A percentile compares a stretch with the other conserved stretches of the same genome.
These are phyloP conservation scores for Petroica traversi DNA, from an alignment of 2,113 vertebrate species.

Conservation along the genomic window DNA sequence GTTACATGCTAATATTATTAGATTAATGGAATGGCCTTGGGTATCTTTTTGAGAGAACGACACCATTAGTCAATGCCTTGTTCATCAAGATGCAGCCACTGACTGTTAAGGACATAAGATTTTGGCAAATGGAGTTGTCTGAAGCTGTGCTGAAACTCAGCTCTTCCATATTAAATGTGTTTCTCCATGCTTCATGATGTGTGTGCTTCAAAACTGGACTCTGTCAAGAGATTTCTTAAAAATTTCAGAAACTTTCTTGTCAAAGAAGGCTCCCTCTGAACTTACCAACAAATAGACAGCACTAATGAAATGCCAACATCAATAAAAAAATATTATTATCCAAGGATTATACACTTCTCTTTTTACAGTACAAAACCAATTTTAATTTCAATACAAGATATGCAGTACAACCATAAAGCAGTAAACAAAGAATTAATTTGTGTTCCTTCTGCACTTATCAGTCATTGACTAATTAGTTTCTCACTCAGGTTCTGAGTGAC, in stretches of 20 bases:
- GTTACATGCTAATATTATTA: background rate
- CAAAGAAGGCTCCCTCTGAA: background rate
- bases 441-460: slow-evolving; percentile 77
- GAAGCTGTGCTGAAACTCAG: background rate
- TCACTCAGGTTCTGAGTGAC: slow-evolving; percentile 73
- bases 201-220: background rate
- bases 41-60: background rate
- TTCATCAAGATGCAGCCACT: background rate
- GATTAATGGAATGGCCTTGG: background rate
- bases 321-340: slow-evolving; percentile 60
- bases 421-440: slow-evolving; percentile 84
- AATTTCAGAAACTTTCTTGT: background rate
- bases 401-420: slow-evolving; percentile 71
- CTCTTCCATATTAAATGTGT: background rate
- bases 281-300: background rate
- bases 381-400: slow-evolving; percentile 84
- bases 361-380: slow-evolving; percentile 71
- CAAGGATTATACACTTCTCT: slow-evolving; percentile 71
- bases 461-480: slow-evolving; percentile 86
- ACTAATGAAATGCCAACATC: slow-evolving; percentile 19
- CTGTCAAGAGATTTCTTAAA: background rate
- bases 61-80: background rate
- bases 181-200: background rate
- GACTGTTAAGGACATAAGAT: background rate
- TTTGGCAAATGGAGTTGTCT: background rate